Conservation (phyloP, 2,797 vertebrate species). For the Rhinatrema bivittatum region DNA sequence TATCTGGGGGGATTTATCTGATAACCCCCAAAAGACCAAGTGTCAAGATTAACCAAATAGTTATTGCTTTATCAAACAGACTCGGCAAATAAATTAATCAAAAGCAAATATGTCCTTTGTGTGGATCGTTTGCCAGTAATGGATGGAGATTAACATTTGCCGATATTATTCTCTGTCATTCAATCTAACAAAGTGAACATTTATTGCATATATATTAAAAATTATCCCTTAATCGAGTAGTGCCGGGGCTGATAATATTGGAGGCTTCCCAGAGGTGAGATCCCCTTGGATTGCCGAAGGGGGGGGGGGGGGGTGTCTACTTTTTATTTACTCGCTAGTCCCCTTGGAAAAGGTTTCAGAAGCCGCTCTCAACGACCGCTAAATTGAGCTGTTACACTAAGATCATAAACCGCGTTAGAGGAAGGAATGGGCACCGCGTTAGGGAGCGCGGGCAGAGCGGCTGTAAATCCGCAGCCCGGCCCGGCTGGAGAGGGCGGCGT, state of each 20-base stretch:
- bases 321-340: slow-evolving; percentile 69
- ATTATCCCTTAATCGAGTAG: slow-evolving; percentile 92
- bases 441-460: slow-evolving; percentile 22
- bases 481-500: slow-evolving; percentile 29
- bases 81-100: slow-evolving; percentile 97
- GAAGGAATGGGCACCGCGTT: slow-evolving; percentile 40
- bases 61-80: slow-evolving; percentile 97
- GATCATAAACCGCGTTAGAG: slow-evolving; percentile 55
- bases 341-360: slow-evolving; percentile 72
- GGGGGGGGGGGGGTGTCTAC: slow-evolving; percentile 17
- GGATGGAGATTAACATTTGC: slow-evolving; percentile 93
- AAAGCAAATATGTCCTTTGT: slow-evolving; percentile 74
- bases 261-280: slow-evolving; percentile 93
- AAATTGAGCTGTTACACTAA: slow-evolving; percentile 74
- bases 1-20: slow-evolving; percentile 63
- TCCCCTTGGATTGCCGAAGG: slow-evolving; percentile 70
- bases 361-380: slow-evolving; percentile 69
- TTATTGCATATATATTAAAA: slow-evolving; percentile 99
- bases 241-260: slow-evolving; percentile 89
- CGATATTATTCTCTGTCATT: slow-evolving; percentile 99
- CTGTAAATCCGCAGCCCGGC: no score
- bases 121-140: slow-evolving; percentile 88
- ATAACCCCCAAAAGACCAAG: slow-evolving; percentile 74
- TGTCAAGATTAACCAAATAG: slow-evolving; percentile 79
- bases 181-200: slow-evolving; percentile 99